Conservation (phyloP, 1,140 invertebrate genomes). For the Aphis craccivora region DNA sequence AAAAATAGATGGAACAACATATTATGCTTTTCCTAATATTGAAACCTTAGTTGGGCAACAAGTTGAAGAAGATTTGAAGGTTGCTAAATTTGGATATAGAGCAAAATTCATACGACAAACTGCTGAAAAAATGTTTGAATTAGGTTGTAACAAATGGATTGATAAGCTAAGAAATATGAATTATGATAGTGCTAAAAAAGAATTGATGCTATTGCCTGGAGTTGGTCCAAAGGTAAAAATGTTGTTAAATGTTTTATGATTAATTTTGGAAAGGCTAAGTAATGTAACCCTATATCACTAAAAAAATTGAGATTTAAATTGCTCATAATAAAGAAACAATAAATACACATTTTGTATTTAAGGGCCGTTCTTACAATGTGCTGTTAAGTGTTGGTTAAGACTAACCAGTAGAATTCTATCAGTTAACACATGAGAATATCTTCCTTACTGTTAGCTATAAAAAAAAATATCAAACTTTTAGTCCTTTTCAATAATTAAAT, state of each 20-base stretch:
- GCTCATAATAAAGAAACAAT: neutral
- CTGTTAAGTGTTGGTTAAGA: too few relatives aligned
- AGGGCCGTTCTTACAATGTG: neutral
- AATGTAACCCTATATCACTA: neutral
- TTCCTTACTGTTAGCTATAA: neutral
- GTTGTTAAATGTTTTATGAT: neutral
- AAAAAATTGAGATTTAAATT: neutral
- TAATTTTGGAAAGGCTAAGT: neutral
- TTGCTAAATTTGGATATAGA: constrained; percentile 91
- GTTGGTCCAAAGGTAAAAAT: constrained; percentile 83
- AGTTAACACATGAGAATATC: too few relatives aligned
- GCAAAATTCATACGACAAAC: constrained; percentile 84
- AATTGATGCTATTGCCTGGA: constrained; percentile 81
- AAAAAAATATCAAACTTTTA: too few relatives aligned
- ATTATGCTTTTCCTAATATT: constrained; percentile 84
- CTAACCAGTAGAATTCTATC: too few relatives aligned
- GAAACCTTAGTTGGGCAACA: constrained; percentile 69
- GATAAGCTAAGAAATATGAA: constrained; percentile 70
- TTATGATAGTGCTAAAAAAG: constrained; percentile 77
- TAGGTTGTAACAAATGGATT: constrained; percentile 78
- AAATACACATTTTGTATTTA: neutral
- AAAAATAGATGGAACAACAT: constrained; percentile 74
- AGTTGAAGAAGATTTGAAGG: constrained; percentile 76
- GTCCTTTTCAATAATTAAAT: neutral
- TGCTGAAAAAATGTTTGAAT: constrained; percentile 72